Conservation (phyloP, 2,113 vertebrate genomes). For the Limanda limanda region DNA sequence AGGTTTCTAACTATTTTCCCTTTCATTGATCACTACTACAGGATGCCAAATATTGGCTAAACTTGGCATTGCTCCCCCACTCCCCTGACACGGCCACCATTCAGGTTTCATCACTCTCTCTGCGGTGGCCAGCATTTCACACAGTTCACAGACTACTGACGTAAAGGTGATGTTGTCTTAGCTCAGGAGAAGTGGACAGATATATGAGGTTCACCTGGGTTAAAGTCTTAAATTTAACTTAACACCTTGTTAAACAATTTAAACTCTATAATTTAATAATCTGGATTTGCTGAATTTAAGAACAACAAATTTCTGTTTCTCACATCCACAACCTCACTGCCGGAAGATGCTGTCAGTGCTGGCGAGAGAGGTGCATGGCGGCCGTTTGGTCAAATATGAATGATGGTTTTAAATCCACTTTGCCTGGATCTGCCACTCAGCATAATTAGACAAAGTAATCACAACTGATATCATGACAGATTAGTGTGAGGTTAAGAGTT, state of each 20-base stretch:
- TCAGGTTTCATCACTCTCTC: conserved; percentile 31
- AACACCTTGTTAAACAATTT: background rate
- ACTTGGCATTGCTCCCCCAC: conserved; percentile 42
- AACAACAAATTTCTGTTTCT: background rate
- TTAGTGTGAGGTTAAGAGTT: conserved; percentile 53
- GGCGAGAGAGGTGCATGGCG: background rate
- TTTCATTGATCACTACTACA: conserved; percentile 37
- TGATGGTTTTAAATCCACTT: conserved; percentile 26
- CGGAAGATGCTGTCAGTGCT: background rate
- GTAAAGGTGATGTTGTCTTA: background rate
- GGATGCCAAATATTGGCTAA: conserved; percentile 74
- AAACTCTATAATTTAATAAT: background rate
- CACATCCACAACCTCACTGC: background rate
- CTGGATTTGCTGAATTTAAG: background rate
- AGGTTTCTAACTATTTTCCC: conserved; percentile 22
- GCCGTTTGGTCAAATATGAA: background rate
- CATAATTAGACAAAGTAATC: conserved; percentile 70
- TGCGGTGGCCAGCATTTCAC: background rate
- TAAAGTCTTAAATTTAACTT: too few relatives aligned
- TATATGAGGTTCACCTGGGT: too few relatives aligned
- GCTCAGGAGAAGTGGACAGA: background rate
- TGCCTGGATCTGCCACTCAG: conserved; percentile 54
- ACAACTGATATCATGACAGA: conserved; percentile 58
- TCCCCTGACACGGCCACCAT: background rate
- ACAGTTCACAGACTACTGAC: background rate